These are phyloP conservation scores for Tetranychus piercei DNA, from an alignment of 2,888 invertebrate genomes.

Conservation along the genomic window DNA sequence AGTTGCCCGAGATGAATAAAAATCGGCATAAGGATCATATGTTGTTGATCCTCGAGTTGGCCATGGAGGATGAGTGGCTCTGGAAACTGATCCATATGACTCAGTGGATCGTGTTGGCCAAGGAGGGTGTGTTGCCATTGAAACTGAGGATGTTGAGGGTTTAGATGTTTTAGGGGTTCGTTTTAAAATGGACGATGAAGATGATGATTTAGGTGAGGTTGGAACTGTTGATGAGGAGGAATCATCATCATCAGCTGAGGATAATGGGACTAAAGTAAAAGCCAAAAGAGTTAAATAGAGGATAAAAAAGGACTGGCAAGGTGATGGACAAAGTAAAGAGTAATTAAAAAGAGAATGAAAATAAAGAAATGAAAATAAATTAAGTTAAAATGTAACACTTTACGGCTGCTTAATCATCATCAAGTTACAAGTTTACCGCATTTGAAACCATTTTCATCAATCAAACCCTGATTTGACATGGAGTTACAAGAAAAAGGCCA, in stretches of 20 bases:
- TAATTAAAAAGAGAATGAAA: neutral
- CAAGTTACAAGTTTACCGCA: neutral
- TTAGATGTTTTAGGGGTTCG: neutral
- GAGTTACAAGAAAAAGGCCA: too few species aligned
- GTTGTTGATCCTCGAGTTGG: neutral
- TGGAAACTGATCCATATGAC: neutral
- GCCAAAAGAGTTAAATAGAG: neutral
- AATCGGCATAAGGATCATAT: slow-evolving; percentile 2
- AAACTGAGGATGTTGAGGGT: neutral
- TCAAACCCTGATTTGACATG: too few species aligned
- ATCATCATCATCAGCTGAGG: neutral
- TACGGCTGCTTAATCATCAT: neutral
- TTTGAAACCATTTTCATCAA: neutral
- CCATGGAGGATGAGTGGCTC: neutral
- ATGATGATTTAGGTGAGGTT: neutral
- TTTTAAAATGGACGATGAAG: neutral
- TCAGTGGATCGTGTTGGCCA: neutral
- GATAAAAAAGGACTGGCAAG: neutral
- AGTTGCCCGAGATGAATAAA: neutral
- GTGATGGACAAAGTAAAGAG: neutral
- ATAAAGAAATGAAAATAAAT: neutral
- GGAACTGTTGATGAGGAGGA: neutral
- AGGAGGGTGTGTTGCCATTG: neutral
- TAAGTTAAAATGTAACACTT: neutral
- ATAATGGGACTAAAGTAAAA: neutral